Evolutionary conservation across 2,113 vertebrate species (phyloP).

Genomic region (Carassius auratus): DNA sequence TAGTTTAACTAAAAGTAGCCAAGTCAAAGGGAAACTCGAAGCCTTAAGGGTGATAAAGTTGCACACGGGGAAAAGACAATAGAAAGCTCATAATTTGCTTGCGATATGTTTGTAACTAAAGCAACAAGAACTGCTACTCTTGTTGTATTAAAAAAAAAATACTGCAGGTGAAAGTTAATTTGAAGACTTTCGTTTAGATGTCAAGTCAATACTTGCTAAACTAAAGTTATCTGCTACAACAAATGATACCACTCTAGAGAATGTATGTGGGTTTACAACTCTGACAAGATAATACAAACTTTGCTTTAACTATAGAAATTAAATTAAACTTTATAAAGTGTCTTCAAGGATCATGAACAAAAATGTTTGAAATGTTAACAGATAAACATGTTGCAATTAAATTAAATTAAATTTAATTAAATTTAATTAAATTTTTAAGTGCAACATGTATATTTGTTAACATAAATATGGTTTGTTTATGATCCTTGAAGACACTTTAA

Average conservation of each 20-base stretch:
- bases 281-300: neutral
- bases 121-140: neutral
- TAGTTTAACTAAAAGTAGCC: slow-evolving; percentile 48
- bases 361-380: too few species aligned
- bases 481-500: neutral
- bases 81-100: slow-evolving; percentile 18
- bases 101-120: neutral
- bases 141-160: neutral
- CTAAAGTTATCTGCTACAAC: neutral
- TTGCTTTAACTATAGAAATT: neutral
- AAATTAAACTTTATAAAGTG: neutral
- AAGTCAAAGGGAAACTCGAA: slow-evolving; percentile 40
- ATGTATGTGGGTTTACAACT: neutral
- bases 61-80: slow-evolving; percentile 12
- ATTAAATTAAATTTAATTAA: neutral
- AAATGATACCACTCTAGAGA: neutral
- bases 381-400: too few species aligned
- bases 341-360: too few species aligned
- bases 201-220: slow-evolving; percentile 15
- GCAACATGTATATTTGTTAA: neutral
- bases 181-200: slow-evolving; percentile 15
- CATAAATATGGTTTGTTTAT: neutral
- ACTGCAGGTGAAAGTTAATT: slow-evolving; percentile 6
- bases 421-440: neutral
- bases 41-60: slow-evolving; percentile 36